Evolutionary conservation across 2,797 vertebrate species (phyloP), one percentile per base, ranked within the genome.

Genomic region (Pampus argenteus): DNA sequence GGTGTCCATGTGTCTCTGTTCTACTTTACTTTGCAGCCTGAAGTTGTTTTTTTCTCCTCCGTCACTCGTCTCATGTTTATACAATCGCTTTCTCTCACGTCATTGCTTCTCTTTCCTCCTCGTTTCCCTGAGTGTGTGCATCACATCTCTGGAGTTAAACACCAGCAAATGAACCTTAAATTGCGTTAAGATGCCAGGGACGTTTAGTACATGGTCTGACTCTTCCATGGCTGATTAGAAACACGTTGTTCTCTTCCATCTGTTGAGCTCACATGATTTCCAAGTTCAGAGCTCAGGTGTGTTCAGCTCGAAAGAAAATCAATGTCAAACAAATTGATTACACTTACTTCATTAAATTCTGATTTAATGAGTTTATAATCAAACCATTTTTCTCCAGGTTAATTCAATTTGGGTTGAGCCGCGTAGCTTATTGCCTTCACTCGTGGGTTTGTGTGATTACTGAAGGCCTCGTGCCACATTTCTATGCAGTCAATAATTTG

Each of bases 291-390:
- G 42, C 51, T 54, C 45, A 74, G 67, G 40, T 63, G 15, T 0
- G 26, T 54, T 40, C 28, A 0, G 10, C 36, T 15, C 11, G 67
- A 51, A 17, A 26, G 63, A 59, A 75, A 81, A 67, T 80, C 74
- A 62, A 62, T 72, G 76, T 78, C 63, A 65, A 74, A 79, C 60
- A 48, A 61, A 73, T 49, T 72, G 68, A 80, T 79, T 64, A 25
- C 59, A 69, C 56, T 71, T 68, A 58, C 50, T 66, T 70, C 62
- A 68, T 81, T 80, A 71, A 47, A 44, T 68, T 71, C 36, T 20
- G 58, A 73, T 71, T 74, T 74, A 82, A 82, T 68, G 65, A 61
- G 26, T 75, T 74, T 20, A 63, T 76, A 76, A 80, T 61, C 60
- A 75, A 67, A 54, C 17, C 42, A 29, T 79, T 69, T 75, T 64